Conservation (phyloP, 2,113 vertebrate genomes). For the Megaceryle maxima region DNA sequence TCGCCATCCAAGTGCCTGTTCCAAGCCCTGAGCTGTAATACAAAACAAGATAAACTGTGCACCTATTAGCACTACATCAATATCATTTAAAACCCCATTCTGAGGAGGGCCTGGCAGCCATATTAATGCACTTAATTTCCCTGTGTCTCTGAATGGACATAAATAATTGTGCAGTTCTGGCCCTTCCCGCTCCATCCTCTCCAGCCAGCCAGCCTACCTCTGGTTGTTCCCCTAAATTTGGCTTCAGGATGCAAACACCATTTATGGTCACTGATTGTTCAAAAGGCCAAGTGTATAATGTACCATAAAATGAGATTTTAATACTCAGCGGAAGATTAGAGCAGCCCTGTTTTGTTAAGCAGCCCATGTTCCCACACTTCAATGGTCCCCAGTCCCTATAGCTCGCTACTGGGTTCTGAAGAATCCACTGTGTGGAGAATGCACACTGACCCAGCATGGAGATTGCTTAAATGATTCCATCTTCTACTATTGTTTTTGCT, state of each 20-base stretch:
- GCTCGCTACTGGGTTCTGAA: background rate
- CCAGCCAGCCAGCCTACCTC: slow-evolving; percentile 65
- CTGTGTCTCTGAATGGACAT: slow-evolving; percentile 33
- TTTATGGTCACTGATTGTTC: slow-evolving; percentile 67
- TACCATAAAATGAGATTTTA: slow-evolving; percentile 76
- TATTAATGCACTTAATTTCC: slow-evolving; percentile 53
- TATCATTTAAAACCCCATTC: slow-evolving; percentile 74
- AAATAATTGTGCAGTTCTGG: slow-evolving; percentile 34
- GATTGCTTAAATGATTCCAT: background rate
- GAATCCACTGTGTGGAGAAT: background rate
- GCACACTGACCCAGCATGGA: background rate
- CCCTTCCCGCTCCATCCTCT: slow-evolving; percentile 8
- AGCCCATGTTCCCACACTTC: slow-evolving; percentile 1
- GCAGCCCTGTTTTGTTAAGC: background rate
- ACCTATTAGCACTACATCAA: slow-evolving; percentile 70
- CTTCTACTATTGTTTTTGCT: background rate
- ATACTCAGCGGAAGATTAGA: slow-evolving; percentile 52
- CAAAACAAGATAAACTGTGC: slow-evolving; percentile 55
- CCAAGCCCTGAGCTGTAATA: background rate
- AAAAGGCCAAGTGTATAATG: slow-evolving; percentile 75
- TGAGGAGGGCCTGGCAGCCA: slow-evolving; percentile 50
- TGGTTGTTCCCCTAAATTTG: slow-evolving; percentile 64
- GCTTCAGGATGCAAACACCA: slow-evolving; percentile 69
- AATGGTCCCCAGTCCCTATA: background rate
- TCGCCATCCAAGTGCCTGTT: background rate